Evolutionary conservation across 2,797 vertebrate genomes (phyloP), one percentile per base, ranked within the genome.

Genomic region (Macropus fuliginosus): DNA sequence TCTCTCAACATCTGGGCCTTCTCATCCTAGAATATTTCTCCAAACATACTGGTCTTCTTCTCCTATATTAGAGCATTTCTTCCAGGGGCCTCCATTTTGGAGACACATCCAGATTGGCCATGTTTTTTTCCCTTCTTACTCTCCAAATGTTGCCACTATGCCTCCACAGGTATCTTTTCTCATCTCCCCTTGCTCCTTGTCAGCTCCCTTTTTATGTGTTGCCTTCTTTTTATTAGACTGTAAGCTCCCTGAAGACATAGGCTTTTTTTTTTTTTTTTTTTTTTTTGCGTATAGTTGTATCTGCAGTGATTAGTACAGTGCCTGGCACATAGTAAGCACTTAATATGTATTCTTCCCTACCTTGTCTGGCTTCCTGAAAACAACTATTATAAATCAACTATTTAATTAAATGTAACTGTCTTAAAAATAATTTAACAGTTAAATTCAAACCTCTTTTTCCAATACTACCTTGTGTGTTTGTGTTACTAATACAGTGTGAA

Each of bases 351-450:
- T 29, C 16, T n/a, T 74, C 34, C 34, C 16, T 74, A 74, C 34
- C 14, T 74, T 74, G 34, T 14, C 34, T 74, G 34, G 4, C 4
- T 40, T 74, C 62, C 62, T 74, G 62, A 74, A 74, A 74, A 40
- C 62, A 40, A 40, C 34, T 74, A 74, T 74, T 74, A n/a, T n/a
- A 16, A 14, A 31, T 59, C 21, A 62, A 12, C 91, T 87, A 92
- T 56, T n/a, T 92, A 56, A 52, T 24, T 96, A 31, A 10, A 66
- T 94, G 87, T 95, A 93, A 92, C 29, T 24, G 57, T 55, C 94
- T 91, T 92, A 56, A 57, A 87, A 66, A 87, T 90, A 31, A 40
- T 56, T 62, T 59, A 3, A 90, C 40, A 93, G 52, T 81, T 54
- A 46, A 56, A 16, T 13, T 50, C 54, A n/a, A 28, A 87, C 54